Percentiles rank a stretch among this genome's conserved stretches.
Conservation (phyloP, 1,140 invertebrate genomes). For the Hesperophylax magnus region DNA sequence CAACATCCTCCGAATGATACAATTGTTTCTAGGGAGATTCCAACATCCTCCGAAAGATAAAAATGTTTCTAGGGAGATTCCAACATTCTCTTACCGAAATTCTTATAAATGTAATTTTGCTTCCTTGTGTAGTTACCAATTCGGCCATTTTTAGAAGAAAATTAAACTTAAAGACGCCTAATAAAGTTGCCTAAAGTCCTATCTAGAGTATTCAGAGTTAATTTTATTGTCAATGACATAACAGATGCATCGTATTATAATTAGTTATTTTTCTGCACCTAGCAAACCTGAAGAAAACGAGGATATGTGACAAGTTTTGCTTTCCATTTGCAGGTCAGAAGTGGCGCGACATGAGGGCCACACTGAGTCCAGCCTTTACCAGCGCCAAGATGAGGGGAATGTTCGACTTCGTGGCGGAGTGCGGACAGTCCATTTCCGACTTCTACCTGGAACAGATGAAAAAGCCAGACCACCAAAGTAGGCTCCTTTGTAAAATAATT, state of each 20-base stretch:
- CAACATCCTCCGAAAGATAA: no score
- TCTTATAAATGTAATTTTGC: background rate
- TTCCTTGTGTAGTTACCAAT: background rate
- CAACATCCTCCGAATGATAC: no score
- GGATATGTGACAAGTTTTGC: background rate
- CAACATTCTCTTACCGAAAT: background rate
- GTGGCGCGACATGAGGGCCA: conserved; percentile 63
- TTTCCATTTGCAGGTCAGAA: conserved; percentile 55
- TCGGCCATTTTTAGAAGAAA: no score
- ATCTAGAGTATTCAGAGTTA: no score
- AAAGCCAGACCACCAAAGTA: conserved; percentile 24
- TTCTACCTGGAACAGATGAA: conserved; percentile 12
- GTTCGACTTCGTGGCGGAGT: conserved; percentile 54
- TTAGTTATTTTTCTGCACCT: background rate
- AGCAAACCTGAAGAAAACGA: background rate
- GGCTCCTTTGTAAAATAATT: background rate
- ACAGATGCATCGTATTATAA: no score
- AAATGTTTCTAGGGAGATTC: no score
- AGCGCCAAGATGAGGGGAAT: conserved; percentile 64
- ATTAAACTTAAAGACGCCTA: background rate
- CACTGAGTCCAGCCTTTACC: conserved; percentile 65
- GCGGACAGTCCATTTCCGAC: background rate
- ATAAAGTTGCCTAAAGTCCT: background rate
- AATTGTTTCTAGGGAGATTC: no score
- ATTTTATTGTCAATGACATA: no score